A percentile compares a stretch with the other conserved stretches of the same genome.
Conservation (phyloP, 1,140 invertebrate genomes). For the Pantala flavescens region DNA sequence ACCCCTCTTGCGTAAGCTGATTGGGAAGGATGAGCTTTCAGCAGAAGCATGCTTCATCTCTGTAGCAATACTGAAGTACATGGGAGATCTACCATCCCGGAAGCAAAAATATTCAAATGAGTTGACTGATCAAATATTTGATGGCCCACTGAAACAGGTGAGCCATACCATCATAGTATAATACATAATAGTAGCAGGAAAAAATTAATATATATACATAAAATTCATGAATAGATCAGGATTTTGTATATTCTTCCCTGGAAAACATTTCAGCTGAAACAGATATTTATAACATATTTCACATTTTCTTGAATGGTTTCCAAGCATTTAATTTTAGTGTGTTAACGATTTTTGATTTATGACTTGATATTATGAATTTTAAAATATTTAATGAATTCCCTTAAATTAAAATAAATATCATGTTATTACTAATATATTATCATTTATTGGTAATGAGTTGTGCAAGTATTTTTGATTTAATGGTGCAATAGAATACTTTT, state of each 20-base stretch:
- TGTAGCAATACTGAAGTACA: conserved; percentile 81
- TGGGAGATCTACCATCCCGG: conserved; percentile 81
- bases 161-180: conserved; percentile 26
- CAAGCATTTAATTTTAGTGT: too few species aligned
- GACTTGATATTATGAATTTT: too few species aligned
- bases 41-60: conserved; percentile 66
- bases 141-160: conserved; percentile 62
- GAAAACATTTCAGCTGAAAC: too few species aligned
- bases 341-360: too few species aligned
- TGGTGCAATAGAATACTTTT: too few species aligned
- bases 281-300: too few species aligned
- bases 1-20: conserved; percentile 73
- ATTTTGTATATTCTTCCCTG: conserved; percentile 12
- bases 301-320: too few species aligned
- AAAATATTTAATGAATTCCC: too few species aligned
- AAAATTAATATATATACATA: not conserved
- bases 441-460: too few species aligned
- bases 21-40: conserved; percentile 59
- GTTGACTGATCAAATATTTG: conserved; percentile 84
- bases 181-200: not conserved
- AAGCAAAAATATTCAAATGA: conserved; percentile 57
- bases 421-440: too few species aligned
- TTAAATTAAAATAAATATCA: too few species aligned
- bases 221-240: conserved; percentile 4
- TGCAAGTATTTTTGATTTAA: too few species aligned